These are phyloP conservation scores for Wiebesia pumilae DNA, from an alignment of 1,140 invertebrate species.

Conservation along the genomic window DNA sequence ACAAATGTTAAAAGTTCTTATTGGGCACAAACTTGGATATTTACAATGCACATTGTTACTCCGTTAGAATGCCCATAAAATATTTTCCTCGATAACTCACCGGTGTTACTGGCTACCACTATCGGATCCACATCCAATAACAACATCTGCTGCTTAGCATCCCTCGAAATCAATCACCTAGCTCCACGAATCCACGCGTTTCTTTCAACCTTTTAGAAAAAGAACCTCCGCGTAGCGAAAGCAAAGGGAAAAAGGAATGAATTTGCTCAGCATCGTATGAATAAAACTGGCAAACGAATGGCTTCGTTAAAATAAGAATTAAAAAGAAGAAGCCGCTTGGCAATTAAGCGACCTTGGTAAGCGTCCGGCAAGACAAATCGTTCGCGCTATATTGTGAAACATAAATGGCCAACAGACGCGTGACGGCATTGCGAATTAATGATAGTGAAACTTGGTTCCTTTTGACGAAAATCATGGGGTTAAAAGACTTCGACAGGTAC, in stretches of 20 bases:
- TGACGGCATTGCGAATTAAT: neutral
- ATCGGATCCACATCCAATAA: no score
- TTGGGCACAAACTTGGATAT: neutral
- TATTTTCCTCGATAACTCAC: neutral
- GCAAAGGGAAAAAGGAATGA: no score
- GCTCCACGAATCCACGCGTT: neutral
- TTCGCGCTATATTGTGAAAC: neutral
- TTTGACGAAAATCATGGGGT: neutral
- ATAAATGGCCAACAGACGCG: conserved; percentile 4
- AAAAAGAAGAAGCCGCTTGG: neutral
- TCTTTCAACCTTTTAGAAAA: neutral
- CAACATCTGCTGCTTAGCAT: neutral
- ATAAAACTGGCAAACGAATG: neutral
- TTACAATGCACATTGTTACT: neutral
- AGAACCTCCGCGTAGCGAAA: neutral
- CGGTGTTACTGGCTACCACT: neutral
- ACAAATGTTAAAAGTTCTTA: neutral
- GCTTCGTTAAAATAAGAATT: neutral
- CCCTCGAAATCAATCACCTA: neutral
- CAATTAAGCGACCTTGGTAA: conserved; percentile 22
- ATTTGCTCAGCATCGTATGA: no score
- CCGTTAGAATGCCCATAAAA: neutral
- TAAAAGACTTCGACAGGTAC: no score
- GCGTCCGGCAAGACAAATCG: neutral
- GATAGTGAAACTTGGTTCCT: neutral